Evolutionary conservation across 2,888 invertebrate species (phyloP).

Genomic region (Pteria penguin): DNA sequence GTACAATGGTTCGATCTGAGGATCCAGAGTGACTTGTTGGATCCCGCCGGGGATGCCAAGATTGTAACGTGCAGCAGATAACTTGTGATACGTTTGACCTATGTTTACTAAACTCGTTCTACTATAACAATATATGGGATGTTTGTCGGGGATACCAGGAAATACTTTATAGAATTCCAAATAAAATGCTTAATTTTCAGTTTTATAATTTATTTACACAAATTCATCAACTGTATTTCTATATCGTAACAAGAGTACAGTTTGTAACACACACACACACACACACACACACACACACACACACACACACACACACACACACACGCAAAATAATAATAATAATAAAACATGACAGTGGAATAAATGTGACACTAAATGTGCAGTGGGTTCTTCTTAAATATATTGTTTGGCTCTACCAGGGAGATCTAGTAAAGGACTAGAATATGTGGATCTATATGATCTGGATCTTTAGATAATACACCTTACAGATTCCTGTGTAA

Average conservation of each 20-base stretch:
- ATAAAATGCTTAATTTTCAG: not conserved
- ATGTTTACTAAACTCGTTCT: not conserved
- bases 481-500: too few species aligned
- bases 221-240: not conserved
- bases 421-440: too few species aligned
- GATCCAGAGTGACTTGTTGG: not conserved
- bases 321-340: too few species aligned
- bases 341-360: too few species aligned
- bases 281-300: too few species aligned
- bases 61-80: not conserved
- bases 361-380: too few species aligned
- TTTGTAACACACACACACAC: too few species aligned
- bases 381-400: too few species aligned
- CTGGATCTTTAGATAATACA: too few species aligned
- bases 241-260: not conserved
- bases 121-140: not conserved
- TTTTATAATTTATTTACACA: not conserved
- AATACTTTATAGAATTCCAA: not conserved
- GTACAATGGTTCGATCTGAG: not conserved
- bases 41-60: slow-evolving; percentile 14
- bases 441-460: too few species aligned
- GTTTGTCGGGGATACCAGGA: not conserved
- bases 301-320: too few species aligned
- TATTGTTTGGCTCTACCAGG: too few species aligned
- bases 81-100: not conserved